A percentile compares a stretch with the other conserved stretches of the same genome.
Conservation (phyloP, 2,888 invertebrate species). For the Colostygia pectinataria region DNA sequence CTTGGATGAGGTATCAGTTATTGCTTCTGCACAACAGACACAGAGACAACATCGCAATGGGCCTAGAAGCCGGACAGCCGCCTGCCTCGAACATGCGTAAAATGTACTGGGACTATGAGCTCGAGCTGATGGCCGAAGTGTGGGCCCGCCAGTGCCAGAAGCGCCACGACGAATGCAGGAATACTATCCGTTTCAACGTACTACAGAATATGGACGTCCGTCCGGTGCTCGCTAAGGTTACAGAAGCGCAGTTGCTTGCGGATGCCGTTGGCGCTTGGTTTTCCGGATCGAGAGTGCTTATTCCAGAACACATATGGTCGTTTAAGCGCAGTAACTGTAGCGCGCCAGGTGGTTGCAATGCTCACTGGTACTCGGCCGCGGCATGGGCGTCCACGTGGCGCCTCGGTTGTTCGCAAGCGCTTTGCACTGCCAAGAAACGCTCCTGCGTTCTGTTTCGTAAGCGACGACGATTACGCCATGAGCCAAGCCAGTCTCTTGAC, state of each 20-base stretch:
- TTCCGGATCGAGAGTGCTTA: conserved; percentile 66
- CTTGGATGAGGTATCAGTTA: conserved; percentile 75
- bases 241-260: conserved; percentile 71
- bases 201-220: conserved; percentile 76
- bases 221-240: conserved; percentile 62
- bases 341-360: conserved; percentile 68
- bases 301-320: conserved; percentile 66
- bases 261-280: conserved; percentile 76
- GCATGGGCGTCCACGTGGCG: conserved; percentile 78
- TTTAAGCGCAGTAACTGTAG: conserved; percentile 68
- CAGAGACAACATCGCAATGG: conserved; percentile 75
- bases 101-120: conserved; percentile 78
- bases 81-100: conserved; percentile 78
- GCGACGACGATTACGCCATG: conserved; percentile 36
- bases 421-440: conserved; percentile 64
- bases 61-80: conserved; percentile 73
- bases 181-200: conserved; percentile 70
- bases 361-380: conserved; percentile 72
- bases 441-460: conserved; percentile 63
- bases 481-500: background rate
- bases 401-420: conserved; percentile 69
- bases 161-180: conserved; percentile 76
- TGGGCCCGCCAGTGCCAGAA: conserved; percentile 79
- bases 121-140: conserved; percentile 71
- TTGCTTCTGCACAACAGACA: conserved; percentile 71